Base-by-base conservation (phyloP, 2,888 invertebrate genomes). In the Scaptomyza reducta region DNA sequence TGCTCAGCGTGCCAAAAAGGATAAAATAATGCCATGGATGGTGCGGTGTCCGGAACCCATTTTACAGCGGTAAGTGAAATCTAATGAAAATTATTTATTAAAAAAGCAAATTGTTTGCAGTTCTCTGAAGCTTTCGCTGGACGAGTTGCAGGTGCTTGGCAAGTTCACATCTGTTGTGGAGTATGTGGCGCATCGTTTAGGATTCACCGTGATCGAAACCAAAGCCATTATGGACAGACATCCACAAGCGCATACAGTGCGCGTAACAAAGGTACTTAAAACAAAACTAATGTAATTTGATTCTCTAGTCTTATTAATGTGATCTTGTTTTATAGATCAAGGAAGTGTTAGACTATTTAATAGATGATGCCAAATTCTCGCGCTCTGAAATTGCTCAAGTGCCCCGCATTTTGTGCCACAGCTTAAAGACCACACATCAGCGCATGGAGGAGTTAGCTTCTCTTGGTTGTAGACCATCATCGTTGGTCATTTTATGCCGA, bases 21-120 rank as follows among this genome's bases (percentile, higher is more conserved):
- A 93, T 58, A 93, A 91, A 68, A 90, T 94, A 11, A 94, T 93
- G 91, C 94, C 95, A 3, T 95, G 95, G 95, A 94, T 95, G 94
- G 93, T 94, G 33, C 91, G 94, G 71, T 94, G 94, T 85, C 92
- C 94, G 18, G 93, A 94, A 74, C 89, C 92, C 22, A 92, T 93
- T 77, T 89, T 94, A 41, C 91, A 93, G 69, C 94, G 93, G 94
- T 94, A 90, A 53, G 50, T 53, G 5, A 0, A 22, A 13, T 10
- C 31, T 9, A 6, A 2, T 3, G 6, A 31, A 6, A 9, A 10
- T 31, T 31, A 31, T 3, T 31, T 3, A 10, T 31, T 31, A 31
- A 31, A 31, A 31, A 31, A 6, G 0, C 1, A 31, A 7, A n/a
- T 31, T 25, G n/a, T 11, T 0, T 88, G 79, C 49, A 92, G 92